Conservation (phyloP, 1,140 invertebrate species). For the Halyomorpha halys region DNA sequence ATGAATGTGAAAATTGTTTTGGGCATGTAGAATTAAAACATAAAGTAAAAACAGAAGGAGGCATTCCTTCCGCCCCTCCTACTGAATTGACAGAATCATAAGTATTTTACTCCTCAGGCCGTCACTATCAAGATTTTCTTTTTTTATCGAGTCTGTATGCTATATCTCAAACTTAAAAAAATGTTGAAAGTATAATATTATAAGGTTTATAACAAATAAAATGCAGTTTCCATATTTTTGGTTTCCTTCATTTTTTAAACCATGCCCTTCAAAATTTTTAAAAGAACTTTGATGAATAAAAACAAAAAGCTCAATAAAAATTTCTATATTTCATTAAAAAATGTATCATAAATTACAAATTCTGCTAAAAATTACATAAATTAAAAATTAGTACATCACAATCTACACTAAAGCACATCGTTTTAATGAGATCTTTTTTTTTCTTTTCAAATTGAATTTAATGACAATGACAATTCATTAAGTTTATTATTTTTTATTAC, state of each 20-base stretch:
- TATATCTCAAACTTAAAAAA: too few species aligned
- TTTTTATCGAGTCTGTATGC: too few species aligned
- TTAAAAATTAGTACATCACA: not conserved
- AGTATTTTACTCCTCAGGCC: too few species aligned
- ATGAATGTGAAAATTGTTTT: slow-evolving; percentile 77
- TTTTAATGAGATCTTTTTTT: slow-evolving; percentile 8
- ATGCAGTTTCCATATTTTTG: not conserved
- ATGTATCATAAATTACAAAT: not conserved
- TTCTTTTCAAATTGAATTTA: not conserved
- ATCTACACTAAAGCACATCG: not conserved
- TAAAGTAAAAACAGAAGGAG: slow-evolving; percentile 32
- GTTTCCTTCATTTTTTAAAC: not conserved
- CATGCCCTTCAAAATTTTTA: too few species aligned
- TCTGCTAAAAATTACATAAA: not conserved
- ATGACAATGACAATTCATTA: not conserved
- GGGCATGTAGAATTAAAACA: slow-evolving; percentile 66
- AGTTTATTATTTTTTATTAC: not conserved
- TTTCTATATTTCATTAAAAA: slow-evolving; percentile 1
- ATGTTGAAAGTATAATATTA: too few species aligned
- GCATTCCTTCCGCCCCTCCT: not conserved
- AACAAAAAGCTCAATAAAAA: not conserved
- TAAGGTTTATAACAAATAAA: too few species aligned
- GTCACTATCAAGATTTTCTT: too few species aligned
- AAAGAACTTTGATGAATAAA: too few species aligned
- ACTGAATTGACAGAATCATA: too few species aligned